These are phyloP conservation scores for Diarsia mendica DNA, from an alignment of 2,888 invertebrate species.

Conservation along the genomic window DNA sequence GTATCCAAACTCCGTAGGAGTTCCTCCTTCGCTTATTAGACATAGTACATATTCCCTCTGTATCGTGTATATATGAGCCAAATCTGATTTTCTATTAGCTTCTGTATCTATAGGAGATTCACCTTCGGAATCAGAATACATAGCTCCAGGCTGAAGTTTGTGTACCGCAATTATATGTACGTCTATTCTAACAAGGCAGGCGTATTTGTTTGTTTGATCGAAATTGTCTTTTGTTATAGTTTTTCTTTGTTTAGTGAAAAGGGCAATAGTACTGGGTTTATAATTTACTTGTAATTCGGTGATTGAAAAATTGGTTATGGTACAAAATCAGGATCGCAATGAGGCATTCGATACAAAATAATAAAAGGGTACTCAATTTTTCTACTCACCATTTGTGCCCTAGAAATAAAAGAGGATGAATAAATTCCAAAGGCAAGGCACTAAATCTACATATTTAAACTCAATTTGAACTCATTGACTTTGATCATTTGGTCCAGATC, in stretches of 20 bases:
- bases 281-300: neutral
- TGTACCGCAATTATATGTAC: conserved; percentile 24
- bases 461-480: conserved; percentile 57
- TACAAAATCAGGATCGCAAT: neutral
- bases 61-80: conserved; percentile 26
- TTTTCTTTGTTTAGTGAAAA: neutral
- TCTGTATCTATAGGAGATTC: conserved; percentile 33
- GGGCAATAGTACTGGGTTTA: neutral
- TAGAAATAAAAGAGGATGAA: conserved; percentile 36
- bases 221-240: neutral
- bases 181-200: conserved; percentile 17
- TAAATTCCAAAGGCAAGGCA: conserved; percentile 39
- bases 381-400: conserved; percentile 5
- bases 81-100: conserved; percentile 58
- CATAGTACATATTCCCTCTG: conserved; percentile 56
- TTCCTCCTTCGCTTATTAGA: conserved; percentile 51
- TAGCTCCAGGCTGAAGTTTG: conserved; percentile 28
- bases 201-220: neutral
- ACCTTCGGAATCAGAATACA: conserved; percentile 22
- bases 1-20: conserved; percentile 40
- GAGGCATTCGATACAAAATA: neutral
- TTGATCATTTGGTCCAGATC: conserved; percentile 65
- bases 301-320: neutral
- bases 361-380: conserved; percentile 9
- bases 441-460: conserved; percentile 62